Base-by-base conservation (phyloP, 2,888 invertebrate genomes). In the Corythucha ciliata region DNA sequence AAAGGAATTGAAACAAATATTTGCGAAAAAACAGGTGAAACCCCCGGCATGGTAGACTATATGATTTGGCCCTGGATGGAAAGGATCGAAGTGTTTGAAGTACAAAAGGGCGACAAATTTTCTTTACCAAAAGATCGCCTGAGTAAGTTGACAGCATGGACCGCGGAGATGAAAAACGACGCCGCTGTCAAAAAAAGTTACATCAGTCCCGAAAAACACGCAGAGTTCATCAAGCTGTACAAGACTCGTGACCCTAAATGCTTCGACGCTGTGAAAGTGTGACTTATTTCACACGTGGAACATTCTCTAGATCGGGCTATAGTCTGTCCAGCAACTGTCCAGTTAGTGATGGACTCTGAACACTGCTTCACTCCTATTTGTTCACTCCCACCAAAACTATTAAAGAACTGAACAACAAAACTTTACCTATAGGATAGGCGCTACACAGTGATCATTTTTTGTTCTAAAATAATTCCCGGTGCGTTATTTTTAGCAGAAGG, bases 1-100 rank as follows among this genome's bases (percentile, higher is more conserved):
- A 29, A 29, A 10, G 10, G 12, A 37, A 16, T 37, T 37, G 8
- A 29, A 29, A 29, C 29, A 29, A 10, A 10, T 10, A 29, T 36
- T 36, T 36, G 10, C 7, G 10, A 14, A 7, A n/a, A 12, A 24
- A 12, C 42, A 61, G 84, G 85, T 0, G 69, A 70, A 46, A 74
- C 75, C 51, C 83, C 87, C 1, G 86, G 86, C 39, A 77, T 83
- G 74, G 69, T 87, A 46, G 88, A 89, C 66, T 82, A 80, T 60
- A 84, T 87, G 74, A 78, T 88, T 58, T 88, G 86, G 86, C 88
- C 88, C 2, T 88, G 86, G 81, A 76, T 83, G 62, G 88, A 88
- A 66, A 72, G 81, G 60, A 63, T 80, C 1, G 71, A 75, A 56
- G 63, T 83, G 34, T 69, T 85, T 0, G 72, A 73, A 62, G 65